Evolutionary conservation across 2,797 vertebrate genomes (phyloP).

Genomic region (Rachycentron canadum): DNA sequence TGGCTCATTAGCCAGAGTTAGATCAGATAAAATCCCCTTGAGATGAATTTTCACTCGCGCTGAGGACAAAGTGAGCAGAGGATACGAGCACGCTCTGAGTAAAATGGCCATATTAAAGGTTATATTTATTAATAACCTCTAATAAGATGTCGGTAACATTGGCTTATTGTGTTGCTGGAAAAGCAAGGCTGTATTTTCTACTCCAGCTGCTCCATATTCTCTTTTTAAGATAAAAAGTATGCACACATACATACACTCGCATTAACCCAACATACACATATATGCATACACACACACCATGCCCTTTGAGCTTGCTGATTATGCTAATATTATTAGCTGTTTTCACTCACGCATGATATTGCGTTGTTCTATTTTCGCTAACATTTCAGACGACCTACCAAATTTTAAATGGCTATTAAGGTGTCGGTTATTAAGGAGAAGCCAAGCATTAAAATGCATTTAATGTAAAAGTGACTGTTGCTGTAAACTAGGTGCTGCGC

Average conservation of each 20-base stretch:
- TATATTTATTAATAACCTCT: constrained; percentile 58
- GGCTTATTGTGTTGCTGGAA: constrained; percentile 36
- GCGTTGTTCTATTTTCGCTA: constrained; percentile 60
- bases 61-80: constrained; percentile 39
- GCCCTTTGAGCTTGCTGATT: constrained; percentile 68
- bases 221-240: constrained; percentile 20
- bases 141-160: constrained; percentile 64
- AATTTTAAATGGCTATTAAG: constrained; percentile 66
- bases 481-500: constrained; percentile 4
- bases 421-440: constrained; percentile 71
- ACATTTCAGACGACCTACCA: constrained; percentile 59
- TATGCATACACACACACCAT: constrained; percentile 15
- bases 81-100: constrained; percentile 37
- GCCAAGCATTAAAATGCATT: constrained; percentile 74
- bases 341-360: constrained; percentile 76
- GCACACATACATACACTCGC: neutral
- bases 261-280: neutral
- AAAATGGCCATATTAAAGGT: constrained; percentile 51
- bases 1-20: constrained; percentile 70
- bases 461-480: constrained; percentile 31
- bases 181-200: constrained; percentile 46
- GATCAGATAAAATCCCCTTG: constrained; percentile 72
- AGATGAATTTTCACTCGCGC: constrained; percentile 63
- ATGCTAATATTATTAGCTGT: constrained; percentile 62
- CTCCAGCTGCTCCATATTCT: constrained; percentile 23